These are phyloP conservation scores for Rostratula benghalensis DNA, from an alignment of 2,113 vertebrate species.

Conservation along the genomic window DNA sequence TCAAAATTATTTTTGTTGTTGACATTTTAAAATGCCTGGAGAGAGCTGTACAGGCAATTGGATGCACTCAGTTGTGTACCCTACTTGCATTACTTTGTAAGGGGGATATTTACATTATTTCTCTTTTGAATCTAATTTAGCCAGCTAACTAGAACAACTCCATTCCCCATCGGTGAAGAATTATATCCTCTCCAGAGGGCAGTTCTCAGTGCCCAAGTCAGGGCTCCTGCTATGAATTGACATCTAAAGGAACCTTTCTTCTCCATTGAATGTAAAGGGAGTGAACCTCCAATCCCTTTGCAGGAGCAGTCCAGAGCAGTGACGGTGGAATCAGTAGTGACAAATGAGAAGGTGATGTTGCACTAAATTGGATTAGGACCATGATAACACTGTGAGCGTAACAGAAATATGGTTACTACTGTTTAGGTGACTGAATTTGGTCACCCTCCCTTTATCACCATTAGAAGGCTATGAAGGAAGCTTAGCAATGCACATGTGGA, in stretches of 20 bases:
- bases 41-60: neutral
- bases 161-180: accelerated
- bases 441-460: neutral
- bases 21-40: neutral
- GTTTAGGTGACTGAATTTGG: neutral
- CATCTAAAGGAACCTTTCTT: neutral
- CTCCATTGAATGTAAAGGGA: neutral
- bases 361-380: neutral
- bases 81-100: neutral
- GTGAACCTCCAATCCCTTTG: neutral
- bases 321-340: neutral
- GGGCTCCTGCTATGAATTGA: neutral
- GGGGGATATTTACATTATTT: neutral
- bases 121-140: neutral
- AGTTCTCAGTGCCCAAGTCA: neutral
- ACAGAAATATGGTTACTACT: neutral
- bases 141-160: neutral
- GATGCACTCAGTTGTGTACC: neutral
- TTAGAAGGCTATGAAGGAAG: neutral
- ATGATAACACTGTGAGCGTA: neutral
- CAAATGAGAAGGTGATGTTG: neutral
- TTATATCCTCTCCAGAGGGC: neutral
- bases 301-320: neutral
- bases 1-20: neutral
- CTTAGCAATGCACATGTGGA: neutral